Conservation (phyloP, 2,888 invertebrate genomes). For the Aquatica leii region DNA sequence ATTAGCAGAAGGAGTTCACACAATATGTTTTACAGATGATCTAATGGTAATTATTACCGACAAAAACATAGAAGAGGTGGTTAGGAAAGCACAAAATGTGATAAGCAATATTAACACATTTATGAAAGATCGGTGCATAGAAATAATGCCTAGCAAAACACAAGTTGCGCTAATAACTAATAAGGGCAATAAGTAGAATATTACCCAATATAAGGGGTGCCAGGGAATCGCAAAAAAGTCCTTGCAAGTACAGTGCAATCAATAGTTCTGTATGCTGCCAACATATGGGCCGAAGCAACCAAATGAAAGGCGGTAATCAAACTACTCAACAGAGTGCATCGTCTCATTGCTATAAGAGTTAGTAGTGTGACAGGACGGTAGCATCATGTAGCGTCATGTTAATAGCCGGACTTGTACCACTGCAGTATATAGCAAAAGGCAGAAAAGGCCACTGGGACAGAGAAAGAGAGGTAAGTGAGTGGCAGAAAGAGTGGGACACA, state of each 20-base stretch:
- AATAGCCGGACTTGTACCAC: background rate
- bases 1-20: background rate
- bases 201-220: background rate
- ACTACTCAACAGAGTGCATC: too few relatives aligned
- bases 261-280: background rate
- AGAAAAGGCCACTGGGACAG: background rate
- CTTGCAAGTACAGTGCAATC: background rate
- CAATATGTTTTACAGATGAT: background rate
- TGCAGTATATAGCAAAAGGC: background rate
- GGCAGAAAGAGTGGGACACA: background rate
- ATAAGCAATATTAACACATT: background rate
- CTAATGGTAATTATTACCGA: background rate
- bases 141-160: background rate
- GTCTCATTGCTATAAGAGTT: background rate
- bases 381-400: background rate
- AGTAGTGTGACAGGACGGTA: background rate
- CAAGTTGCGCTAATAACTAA: background rate
- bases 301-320: too few relatives aligned
- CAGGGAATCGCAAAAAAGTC: background rate
- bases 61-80: background rate
- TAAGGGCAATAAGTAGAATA: background rate
- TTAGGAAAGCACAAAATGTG: background rate
- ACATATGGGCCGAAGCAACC: too few relatives aligned
- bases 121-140: background rate
- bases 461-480: background rate